Base-by-base conservation (phyloP, 2,113 vertebrate genomes). In the Oncorhynchus tshawytscha region DNA sequence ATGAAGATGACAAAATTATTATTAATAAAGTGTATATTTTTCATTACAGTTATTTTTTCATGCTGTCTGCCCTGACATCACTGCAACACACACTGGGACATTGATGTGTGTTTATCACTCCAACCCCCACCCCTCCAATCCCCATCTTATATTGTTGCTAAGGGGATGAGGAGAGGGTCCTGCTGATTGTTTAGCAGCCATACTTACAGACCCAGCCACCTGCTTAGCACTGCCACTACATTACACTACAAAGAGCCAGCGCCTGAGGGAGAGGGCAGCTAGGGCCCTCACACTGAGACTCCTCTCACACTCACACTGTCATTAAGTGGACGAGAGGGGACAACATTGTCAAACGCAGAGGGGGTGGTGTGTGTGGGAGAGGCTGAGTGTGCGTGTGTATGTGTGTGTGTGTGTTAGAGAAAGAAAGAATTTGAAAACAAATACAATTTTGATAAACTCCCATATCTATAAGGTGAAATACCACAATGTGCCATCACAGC, bases 31-130 rank as follows among this genome's bases (percentile, higher is more conserved):
- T 39, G 34, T 39, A 39, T 39, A 39, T 39, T 39, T 39, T 39
- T 39, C 34, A 39, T 39, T 39, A 39, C 34, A 8, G 34, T 39
- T 39, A 1, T 39, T 39, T 39, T 39, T 39, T 34, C 1, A 34
- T 7, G 8, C 34, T 39, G 34, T 8, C 7, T 39, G 34, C 34
- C 5, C 34, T 8, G 34, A 39, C 34, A 39, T 39, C 34, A 39
- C 7, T 39, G 34, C 34, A 39, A 27, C 25, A 31, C 31, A 39
- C 66, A 34, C 13, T 5, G 13, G 27, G 8, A 15, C 49, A 15
- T 59, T 31, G 5, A 51, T 49, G 45, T n/a, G 24, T 31, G 65
- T 59, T 81, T 73, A 78, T 66, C 75, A 75, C 65, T 78, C 57
- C 57, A 65, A 75, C 65, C 16, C 65, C 24, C 29, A 25, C 65